These are phyloP conservation scores for Chaenogobius annularis DNA, from an alignment of 2,113 vertebrate genomes.

Conservation along the genomic window DNA sequence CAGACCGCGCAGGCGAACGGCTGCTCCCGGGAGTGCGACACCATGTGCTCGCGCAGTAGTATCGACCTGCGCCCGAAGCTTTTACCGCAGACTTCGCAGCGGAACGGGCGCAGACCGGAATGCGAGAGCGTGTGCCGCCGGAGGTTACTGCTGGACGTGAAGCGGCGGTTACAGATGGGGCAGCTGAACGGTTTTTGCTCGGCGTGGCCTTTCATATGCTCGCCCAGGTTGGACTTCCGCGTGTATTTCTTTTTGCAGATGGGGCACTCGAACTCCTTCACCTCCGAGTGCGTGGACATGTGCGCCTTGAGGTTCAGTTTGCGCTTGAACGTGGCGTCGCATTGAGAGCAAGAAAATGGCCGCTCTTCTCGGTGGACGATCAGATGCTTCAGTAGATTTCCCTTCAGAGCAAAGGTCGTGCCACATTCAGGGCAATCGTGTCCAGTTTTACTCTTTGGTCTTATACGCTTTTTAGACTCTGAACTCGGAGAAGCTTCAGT, in stretches of 20 bases:
- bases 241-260: not conserved
- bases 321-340: constrained; percentile 1
- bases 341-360: not conserved
- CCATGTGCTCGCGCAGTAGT: not conserved
- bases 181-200: not conserved
- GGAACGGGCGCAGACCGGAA: not conserved
- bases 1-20: not conserved
- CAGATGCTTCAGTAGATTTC: not conserved
- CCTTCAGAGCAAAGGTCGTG: not conserved
- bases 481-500: not conserved
- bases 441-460: not conserved
- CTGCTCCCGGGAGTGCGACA: not conserved
- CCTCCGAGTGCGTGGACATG: not conserved
- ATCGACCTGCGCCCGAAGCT: not conserved
- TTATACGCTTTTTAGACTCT: not conserved
- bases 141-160: not conserved
- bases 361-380: not conserved
- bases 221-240: not conserved
- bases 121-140: not conserved
- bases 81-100: not conserved
- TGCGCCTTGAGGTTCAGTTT: not conserved
- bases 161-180: not conserved
- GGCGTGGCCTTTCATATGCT: not conserved
- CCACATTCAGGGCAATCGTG: not conserved
- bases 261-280: not conserved